Conservation (phyloP, 2,797 vertebrate species). For the Manis crassicaudata region DNA sequence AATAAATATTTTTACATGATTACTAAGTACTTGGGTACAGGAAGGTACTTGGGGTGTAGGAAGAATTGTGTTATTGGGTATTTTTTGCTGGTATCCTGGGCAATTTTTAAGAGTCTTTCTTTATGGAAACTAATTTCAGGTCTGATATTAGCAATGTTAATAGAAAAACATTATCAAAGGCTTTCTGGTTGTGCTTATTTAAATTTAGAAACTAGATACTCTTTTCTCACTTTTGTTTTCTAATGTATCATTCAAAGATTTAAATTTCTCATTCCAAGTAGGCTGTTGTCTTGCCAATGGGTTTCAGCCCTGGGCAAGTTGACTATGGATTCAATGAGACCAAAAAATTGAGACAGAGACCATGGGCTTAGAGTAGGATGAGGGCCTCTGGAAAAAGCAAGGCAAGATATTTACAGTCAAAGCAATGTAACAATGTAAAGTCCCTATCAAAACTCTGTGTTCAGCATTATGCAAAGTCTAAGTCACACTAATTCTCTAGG, state of each 20-base stretch:
- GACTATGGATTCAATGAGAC: too few species aligned
- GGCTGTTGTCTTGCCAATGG: too few species aligned
- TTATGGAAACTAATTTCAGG: neutral
- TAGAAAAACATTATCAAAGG: neutral
- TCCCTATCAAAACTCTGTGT: too few species aligned
- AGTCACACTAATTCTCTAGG: too few species aligned
- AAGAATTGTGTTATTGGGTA: neutral
- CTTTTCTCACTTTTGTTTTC: neutral
- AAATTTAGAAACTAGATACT: neutral
- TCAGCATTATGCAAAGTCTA: too few species aligned
- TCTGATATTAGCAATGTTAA: neutral
- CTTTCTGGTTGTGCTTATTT: neutral
- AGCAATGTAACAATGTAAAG: too few species aligned
- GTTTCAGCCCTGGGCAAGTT: too few species aligned
- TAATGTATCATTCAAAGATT: neutral
- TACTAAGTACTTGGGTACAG: neutral
- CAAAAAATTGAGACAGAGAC: too few species aligned
- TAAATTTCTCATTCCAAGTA: neutral
- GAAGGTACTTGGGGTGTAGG: neutral
- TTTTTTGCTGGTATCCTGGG: neutral
- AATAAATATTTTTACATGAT: neutral
- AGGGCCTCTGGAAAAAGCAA: too few species aligned
- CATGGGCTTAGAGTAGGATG: too few species aligned
- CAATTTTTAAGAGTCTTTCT: neutral
- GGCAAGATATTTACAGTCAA: too few species aligned